These are phyloP conservation scores for Penaeus chinensis DNA, from an alignment of 1,140 invertebrate species.

Conservation along the genomic window DNA sequence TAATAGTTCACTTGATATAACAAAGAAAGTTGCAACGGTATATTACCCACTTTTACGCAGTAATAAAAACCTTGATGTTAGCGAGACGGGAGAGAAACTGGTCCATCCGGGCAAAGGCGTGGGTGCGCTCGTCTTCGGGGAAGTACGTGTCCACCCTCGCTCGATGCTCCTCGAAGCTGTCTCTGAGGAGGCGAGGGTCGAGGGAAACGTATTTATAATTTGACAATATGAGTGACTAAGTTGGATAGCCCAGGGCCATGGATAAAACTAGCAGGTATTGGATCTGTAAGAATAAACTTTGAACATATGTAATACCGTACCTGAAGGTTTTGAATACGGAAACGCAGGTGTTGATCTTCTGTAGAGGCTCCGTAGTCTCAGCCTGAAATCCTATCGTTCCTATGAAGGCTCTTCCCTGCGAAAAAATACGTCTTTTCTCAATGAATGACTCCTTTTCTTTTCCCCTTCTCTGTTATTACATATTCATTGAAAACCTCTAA, in stretches of 20 bases:
- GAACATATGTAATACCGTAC: slow-evolving; percentile 58
- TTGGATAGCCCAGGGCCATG: not conserved
- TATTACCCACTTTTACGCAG: no score
- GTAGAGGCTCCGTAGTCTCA: slow-evolving; percentile 48
- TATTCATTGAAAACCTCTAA: not conserved
- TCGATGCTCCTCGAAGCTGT: slow-evolving; percentile 78
- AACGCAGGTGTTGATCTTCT: slow-evolving; percentile 51
- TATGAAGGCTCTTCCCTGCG: slow-evolving; percentile 41
- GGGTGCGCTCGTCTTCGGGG: slow-evolving; percentile 72
- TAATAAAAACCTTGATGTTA: slow-evolving; percentile 77
- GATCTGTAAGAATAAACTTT: not conserved
- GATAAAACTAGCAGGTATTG: not conserved
- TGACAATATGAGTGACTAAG: no score
- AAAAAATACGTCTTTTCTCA: not conserved
- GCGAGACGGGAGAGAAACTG: slow-evolving; percentile 84
- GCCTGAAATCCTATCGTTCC: slow-evolving; percentile 49
- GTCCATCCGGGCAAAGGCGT: slow-evolving; percentile 87
- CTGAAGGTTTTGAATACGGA: slow-evolving; percentile 66
- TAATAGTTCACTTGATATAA: not conserved
- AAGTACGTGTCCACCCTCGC: slow-evolving; percentile 77
- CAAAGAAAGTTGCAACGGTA: no score
- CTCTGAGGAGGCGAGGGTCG: slow-evolving; percentile 69
- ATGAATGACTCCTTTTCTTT: not conserved
- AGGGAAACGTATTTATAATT: not conserved
- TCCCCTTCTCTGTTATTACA: not conserved